These are phyloP conservation scores for Aphidoletes aphidimyza DNA, from an alignment of 2,888 invertebrate species.

Conservation along the genomic window DNA sequence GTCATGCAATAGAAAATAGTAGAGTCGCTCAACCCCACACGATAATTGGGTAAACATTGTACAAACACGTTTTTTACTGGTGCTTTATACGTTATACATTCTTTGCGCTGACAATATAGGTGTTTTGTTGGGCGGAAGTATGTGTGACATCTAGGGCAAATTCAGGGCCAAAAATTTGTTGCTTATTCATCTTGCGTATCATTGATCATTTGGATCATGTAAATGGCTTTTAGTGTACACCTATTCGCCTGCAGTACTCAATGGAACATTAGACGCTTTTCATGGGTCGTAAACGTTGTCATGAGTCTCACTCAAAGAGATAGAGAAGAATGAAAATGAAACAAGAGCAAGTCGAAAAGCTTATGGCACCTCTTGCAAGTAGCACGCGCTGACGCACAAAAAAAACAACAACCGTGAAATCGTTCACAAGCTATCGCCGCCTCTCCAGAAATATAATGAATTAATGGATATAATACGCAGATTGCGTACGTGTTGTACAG, in stretches of 20 bases:
- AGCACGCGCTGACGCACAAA: no score
- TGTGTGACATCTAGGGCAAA: background rate
- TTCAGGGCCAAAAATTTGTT: background rate
- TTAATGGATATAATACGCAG: background rate
- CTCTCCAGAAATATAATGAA: slow-evolving; percentile 38
- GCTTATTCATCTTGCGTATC: slow-evolving; percentile 15
- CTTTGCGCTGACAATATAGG: no score
- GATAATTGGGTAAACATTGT: no score
- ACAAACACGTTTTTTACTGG: no score
- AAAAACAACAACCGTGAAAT: background rate
- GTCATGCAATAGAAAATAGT: no score
- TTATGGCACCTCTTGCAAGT: no score
- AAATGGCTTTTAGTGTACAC: no score
- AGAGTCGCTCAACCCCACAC: no score
- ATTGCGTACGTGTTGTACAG: background rate
- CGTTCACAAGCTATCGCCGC: background rate
- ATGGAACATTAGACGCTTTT: slow-evolving; percentile 15
- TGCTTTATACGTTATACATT: no score
- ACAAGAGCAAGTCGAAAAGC: no score
- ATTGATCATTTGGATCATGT: background rate
- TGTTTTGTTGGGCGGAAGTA: background rate
- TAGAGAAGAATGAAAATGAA: no score
- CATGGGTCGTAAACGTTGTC: background rate
- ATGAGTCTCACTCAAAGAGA: background rate
- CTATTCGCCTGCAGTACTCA: no score